phyloP scores from a whole-genome alignment of 2,113 vertebrate genomes.

The Steatornis caripensis region DNA sequence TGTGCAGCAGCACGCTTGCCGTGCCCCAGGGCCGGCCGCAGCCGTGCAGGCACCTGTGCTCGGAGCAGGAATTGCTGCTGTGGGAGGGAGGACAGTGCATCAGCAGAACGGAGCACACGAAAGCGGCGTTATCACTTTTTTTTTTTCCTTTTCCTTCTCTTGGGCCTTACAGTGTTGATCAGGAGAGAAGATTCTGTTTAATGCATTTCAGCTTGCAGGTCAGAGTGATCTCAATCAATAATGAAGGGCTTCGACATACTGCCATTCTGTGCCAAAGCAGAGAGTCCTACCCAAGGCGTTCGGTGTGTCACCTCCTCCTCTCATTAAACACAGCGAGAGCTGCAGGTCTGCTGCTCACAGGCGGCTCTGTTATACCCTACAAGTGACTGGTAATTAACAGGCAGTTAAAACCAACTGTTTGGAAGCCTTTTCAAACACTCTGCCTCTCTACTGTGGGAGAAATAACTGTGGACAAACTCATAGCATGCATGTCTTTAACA shows the following conservation, averaged over 20 bases:
- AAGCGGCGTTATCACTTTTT: neutral
- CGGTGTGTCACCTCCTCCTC: neutral
- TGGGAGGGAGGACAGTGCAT: neutral
- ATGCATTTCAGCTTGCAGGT: slow-evolving; percentile 62
- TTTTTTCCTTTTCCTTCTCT: neutral
- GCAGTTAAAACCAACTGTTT: slow-evolving; percentile 9
- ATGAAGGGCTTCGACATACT: slow-evolving; percentile 43
- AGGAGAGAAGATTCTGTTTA: slow-evolving; percentile 2
- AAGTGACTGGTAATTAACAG: neutral
- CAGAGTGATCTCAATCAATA: slow-evolving; percentile 68
- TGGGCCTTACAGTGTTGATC: neutral
- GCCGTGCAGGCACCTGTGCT: neutral
- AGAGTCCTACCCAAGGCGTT: neutral
- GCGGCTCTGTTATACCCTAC: neutral
- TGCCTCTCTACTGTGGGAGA: slow-evolving; percentile 43
- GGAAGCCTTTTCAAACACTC: slow-evolving; percentile 21
- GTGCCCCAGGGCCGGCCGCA: neutral
- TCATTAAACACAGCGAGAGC: neutral
- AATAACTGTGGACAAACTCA: slow-evolving; percentile 50
- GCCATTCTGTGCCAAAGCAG: slow-evolving; percentile 40
- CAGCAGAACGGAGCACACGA: neutral
- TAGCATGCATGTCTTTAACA: slow-evolving; percentile 65
- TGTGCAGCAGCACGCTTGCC: too few species aligned
- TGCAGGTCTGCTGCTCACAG: neutral
- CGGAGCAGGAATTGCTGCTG: neutral